These are phyloP conservation scores for Artemia sinica DNA, from an alignment of 2,888 invertebrate species.

Conservation along the genomic window DNA sequence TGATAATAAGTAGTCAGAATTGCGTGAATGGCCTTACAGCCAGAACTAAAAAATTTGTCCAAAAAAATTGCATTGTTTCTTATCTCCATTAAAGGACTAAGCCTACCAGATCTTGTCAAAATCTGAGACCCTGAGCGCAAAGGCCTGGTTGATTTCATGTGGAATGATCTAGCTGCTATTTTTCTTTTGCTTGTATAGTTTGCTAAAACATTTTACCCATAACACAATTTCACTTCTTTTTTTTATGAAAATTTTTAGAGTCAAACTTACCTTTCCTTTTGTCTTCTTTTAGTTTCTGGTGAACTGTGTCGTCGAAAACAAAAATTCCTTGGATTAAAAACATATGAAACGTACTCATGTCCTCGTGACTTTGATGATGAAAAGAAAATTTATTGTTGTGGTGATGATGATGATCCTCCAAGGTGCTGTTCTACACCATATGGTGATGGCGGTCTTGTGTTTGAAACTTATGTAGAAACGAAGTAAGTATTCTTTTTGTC, in stretches of 20 bases:
- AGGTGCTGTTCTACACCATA: constrained; percentile 12
- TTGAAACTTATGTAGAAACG: background rate
- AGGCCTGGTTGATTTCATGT: no score
- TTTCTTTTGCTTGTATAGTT: no score
- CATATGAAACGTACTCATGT: constrained; percentile 3
- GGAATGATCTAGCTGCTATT: no score
- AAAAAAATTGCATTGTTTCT: no score
- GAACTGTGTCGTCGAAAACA: constrained; percentile 2
- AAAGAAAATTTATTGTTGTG: background rate
- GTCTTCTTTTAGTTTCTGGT: background rate
- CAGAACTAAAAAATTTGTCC: no score
- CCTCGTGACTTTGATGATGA: background rate
- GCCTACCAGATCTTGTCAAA: no score
- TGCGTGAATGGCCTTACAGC: no score
- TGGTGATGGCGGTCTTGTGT: background rate
- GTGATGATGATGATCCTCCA: constrained; percentile 9
- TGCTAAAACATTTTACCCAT: no score
- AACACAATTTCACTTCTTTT: background rate
- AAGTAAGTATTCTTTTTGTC: background rate
- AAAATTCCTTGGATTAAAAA: background rate
- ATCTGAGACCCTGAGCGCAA: no score
- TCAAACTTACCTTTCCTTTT: background rate
- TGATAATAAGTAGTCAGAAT: no score
- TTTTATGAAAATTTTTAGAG: background rate
- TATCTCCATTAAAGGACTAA: no score